Base-by-base conservation (phyloP, 2,113 vertebrate genomes). In the Mastomys natalensis region DNA sequence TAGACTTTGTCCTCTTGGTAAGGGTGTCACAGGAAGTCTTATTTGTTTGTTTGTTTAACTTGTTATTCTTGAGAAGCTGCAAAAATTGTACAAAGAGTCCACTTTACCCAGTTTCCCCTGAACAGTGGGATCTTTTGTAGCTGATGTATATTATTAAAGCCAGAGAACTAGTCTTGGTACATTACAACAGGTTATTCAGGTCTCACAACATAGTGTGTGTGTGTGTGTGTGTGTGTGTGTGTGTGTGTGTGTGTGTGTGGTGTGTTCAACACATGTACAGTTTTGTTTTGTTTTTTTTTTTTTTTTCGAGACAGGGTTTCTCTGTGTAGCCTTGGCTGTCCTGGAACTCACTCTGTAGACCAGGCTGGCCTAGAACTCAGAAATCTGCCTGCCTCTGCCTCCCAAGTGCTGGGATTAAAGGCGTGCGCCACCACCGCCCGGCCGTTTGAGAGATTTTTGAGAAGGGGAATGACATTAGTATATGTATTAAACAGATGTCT, bases 51-150 rank as follows among this genome's bases (percentile, higher is more conserved):
- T 34, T 86, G 19, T 95, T 89, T 48, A 81, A 95, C 91, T 87
- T 92, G 89, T 93, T 81, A 73, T 80, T 91, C 68, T 90, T 7
- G 73, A 70, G 87, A 91, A 96, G 73, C 87, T 93, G 34, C 64
- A 86, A 89, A 94, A 96, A 84, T 78, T 87, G 81, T 72, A 84
- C 92, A 55, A 77, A 91, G 48, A 51, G 51, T 81, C 74, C 48
- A 16, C 51, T 92, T 89, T 17, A 40, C 17, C 12, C n/a, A 60
- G 58, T 64, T 88, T 53, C 34, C 29, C 31, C 58, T 58, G n/a
- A 55, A 10, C 43, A 60, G 72, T 31, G n/a, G 73, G n/a, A 43
- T 55, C 60, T 74, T 84, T 15, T 8, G 15, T 37, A 22, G 34
- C 29, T 48, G 24, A 34, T 60, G 31, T 16, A 70, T 8, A 17